These are phyloP conservation scores for Drosophila orena DNA, from an alignment of 1,140 invertebrate genomes.

Conservation along the genomic window DNA sequence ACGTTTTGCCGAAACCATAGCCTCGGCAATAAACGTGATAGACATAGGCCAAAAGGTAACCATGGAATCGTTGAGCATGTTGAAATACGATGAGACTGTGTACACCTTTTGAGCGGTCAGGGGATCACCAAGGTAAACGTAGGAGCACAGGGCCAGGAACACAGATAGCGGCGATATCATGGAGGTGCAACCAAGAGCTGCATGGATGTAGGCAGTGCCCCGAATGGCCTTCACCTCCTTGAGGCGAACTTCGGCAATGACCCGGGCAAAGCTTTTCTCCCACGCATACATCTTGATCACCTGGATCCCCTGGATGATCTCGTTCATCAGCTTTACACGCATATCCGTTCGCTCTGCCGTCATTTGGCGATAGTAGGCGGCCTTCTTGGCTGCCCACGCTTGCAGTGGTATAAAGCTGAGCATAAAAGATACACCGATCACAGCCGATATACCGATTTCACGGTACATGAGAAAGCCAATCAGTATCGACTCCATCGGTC, in stretches of 20 bases:
- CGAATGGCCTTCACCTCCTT: slow-evolving; percentile 89
- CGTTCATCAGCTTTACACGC: slow-evolving; percentile 93
- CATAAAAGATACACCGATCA: slow-evolving; percentile 92
- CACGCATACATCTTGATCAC: slow-evolving; percentile 96
- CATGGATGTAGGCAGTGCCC: slow-evolving; percentile 77
- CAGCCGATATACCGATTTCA: slow-evolving; percentile 89
- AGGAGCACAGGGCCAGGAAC: slow-evolving; percentile 92
- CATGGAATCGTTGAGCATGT: slow-evolving; percentile 89
- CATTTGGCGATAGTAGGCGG: slow-evolving; percentile 86
- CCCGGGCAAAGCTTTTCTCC: slow-evolving; percentile 92
- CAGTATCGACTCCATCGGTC: slow-evolving; percentile 91
- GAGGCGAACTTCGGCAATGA: slow-evolving; percentile 87
- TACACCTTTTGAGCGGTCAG: slow-evolving; percentile 92
- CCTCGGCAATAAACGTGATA: slow-evolving; percentile 87
- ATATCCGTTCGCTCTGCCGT: slow-evolving; percentile 90
- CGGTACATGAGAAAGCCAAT: slow-evolving; percentile 91
- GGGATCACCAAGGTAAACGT: slow-evolving; percentile 87
- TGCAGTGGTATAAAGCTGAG: slow-evolving; percentile 94
- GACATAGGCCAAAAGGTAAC: slow-evolving; percentile 91
- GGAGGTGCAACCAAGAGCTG: slow-evolving; percentile 82
- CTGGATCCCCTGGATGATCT: slow-evolving; percentile 92
- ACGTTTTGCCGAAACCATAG: slow-evolving; percentile 88
- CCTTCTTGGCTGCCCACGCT: slow-evolving; percentile 90
- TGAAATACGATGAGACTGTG: slow-evolving; percentile 90
- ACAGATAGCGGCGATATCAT: slow-evolving; percentile 92